Conservation (phyloP, 2,888 invertebrate genomes). For the Drosophila algonquin region DNA sequence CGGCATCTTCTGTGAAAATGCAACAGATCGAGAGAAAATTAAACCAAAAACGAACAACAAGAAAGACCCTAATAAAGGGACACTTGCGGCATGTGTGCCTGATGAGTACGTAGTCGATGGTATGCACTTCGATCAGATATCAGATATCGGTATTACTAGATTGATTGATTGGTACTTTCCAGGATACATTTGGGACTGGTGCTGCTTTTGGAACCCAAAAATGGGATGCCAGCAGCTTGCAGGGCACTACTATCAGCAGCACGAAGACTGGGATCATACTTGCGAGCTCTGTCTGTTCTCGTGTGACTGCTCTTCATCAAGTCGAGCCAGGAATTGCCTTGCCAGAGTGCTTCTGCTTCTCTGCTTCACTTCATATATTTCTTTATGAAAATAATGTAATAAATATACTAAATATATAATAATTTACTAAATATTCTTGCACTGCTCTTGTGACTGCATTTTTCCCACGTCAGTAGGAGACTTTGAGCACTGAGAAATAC, state of each 20-base stretch:
- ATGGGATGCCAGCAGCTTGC: slow-evolving; percentile 18
- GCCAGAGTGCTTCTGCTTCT: neutral
- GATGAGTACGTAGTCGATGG: neutral
- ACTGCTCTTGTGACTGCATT: too few relatives aligned
- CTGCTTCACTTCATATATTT: neutral
- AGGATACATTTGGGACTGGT: slow-evolving; percentile 2
- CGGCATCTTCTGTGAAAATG: neutral
- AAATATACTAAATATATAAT: too few relatives aligned
- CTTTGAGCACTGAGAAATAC: slow-evolving; percentile 12
- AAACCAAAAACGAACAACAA: too few relatives aligned
- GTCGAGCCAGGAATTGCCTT: neutral
- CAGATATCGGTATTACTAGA: neutral
- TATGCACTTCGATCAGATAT: neutral
- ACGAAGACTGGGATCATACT: neutral
- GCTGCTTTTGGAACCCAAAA: slow-evolving; percentile 13
- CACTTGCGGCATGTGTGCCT: neutral
- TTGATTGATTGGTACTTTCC: neutral
- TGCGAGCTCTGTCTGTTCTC: slow-evolving; percentile 26
- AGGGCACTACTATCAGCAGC: slow-evolving; percentile 6
- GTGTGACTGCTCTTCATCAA: neutral
- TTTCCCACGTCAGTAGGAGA: too few relatives aligned
- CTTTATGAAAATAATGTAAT: neutral
- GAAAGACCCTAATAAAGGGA: neutral
- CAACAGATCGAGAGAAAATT: neutral
- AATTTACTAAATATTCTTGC: too few relatives aligned